Percentiles rank a stretch among this genome's conserved stretches.
Conservation (phyloP, 2,113 vertebrate species). For the Clinocottus analis region DNA sequence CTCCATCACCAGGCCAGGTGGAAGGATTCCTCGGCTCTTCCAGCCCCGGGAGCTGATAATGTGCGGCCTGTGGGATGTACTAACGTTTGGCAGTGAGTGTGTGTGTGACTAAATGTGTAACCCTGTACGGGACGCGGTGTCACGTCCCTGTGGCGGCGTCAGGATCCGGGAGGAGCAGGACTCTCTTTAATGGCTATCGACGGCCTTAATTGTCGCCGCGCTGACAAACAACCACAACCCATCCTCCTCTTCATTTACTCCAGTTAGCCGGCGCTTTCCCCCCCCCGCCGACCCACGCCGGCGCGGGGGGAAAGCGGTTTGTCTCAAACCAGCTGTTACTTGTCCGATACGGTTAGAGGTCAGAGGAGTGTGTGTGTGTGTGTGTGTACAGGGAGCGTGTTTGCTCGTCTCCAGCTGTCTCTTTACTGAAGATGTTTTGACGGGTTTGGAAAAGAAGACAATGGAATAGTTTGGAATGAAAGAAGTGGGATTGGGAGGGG, state of each 20-base stretch:
- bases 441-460: constrained; percentile 15
- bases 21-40: neutral
- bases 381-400: neutral
- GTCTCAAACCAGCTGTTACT: constrained; percentile 48
- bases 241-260: constrained; percentile 64
- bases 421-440: constrained; percentile 26
- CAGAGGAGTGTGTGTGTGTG: constrained; percentile 31
- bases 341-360: constrained; percentile 54
- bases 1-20: neutral
- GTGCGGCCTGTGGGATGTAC: neutral
- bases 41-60: neutral
- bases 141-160: constrained; percentile 33
- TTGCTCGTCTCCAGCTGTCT: neutral
- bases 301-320: constrained; percentile 10
- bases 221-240: constrained; percentile 67
- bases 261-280: constrained; percentile 53
- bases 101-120: neutral
- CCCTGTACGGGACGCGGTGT: neutral
- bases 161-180: constrained; percentile 19
- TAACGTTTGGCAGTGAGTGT: neutral
- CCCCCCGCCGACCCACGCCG: constrained; percentile 8
- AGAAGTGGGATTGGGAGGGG: neutral
- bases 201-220: constrained; percentile 68
- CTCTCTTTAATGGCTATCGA: constrained; percentile 70
- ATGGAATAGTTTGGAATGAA: constrained; percentile 21